Evolutionary conservation across 2,888 invertebrate species (phyloP).

Genomic region (Amphimallon solstitiale): DNA sequence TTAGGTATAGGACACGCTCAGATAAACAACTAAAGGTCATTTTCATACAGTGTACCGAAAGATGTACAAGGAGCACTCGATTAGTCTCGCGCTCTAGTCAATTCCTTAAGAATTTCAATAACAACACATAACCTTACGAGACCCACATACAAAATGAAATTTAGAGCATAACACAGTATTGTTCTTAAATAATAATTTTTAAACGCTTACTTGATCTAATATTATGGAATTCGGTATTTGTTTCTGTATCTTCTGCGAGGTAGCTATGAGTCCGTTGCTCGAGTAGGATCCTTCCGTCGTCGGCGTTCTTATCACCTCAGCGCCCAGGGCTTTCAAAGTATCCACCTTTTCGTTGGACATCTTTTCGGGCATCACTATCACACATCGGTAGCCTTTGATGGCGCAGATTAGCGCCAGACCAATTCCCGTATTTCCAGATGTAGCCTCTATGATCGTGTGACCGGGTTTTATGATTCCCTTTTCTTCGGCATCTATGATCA

Average conservation of each 20-base stretch:
- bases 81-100: no score
- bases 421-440: constrained; percentile 88
- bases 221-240: constrained; percentile 93
- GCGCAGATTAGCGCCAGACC: constrained; percentile 95
- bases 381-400: constrained; percentile 90
- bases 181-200: no score
- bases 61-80: no score
- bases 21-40: no score
- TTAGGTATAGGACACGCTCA: no score
- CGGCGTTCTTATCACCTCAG: constrained; percentile 95
- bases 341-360: constrained; percentile 99
- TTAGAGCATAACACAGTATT: no score
- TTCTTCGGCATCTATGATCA: constrained; percentile 94
- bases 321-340: constrained; percentile 88
- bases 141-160: no score
- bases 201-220: constrained; percentile 86
- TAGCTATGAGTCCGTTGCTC: constrained; percentile 89
- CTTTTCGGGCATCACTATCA: constrained; percentile 98
- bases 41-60: no score
- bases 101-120: no score
- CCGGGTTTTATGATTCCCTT: constrained; percentile 88
- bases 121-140: no score
- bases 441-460: constrained; percentile 94
- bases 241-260: constrained; percentile 81
- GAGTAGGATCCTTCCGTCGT: constrained; percentile 90